Base-by-base conservation (phyloP, 2,888 invertebrate genomes). In the Drosophila gaucha region DNA sequence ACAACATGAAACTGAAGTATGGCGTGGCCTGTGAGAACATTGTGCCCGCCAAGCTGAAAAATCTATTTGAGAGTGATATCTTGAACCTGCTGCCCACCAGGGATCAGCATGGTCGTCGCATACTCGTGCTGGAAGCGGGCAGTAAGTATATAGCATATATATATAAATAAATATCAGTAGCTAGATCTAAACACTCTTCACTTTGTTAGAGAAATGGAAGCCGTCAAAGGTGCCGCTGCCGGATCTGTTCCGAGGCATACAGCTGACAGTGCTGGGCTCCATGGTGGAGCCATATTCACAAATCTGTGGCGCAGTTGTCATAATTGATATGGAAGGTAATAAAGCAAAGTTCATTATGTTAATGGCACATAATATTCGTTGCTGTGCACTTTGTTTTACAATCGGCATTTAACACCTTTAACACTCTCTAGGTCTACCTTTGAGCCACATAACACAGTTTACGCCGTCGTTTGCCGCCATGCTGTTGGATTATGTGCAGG, bases 241-340 rank as follows among this genome's bases (percentile, higher is more conserved):
- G 1, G 95, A 96, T 72, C 92, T 96, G 55, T 96, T 96, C 88
- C 94, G 95, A 55, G 94, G 94, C 0, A 93, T 95, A 22, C 95
- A 96, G 89, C 89, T 96, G 65, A 93, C 94, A 0, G 91, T 96
- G 52, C 95, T 96, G 89, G 94, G 95, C 0, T 96, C 96, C 0
- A 94, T 96, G 93, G 93, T 93, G n/a, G 97, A 97, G 89, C 96
- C 96, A 0, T 92, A 92, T 76, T 96, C 96, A 0, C 97, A 97
- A 92, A 94, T 97, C 57, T 93, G 94, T 64, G 97, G 97, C 0
- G 94, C 95, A 12, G 93, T 95, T 57, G 94, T 96, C 16, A 93
- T 97, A 36, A 91, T 97, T 50, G 96, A 97, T 89, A 94, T 96
- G 94, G 94, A 95, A 60, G 96, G 82, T 88, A 86, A 78, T 64